Conservation (phyloP, 2,888 invertebrate species). For the Halocaridina rubra region DNA sequence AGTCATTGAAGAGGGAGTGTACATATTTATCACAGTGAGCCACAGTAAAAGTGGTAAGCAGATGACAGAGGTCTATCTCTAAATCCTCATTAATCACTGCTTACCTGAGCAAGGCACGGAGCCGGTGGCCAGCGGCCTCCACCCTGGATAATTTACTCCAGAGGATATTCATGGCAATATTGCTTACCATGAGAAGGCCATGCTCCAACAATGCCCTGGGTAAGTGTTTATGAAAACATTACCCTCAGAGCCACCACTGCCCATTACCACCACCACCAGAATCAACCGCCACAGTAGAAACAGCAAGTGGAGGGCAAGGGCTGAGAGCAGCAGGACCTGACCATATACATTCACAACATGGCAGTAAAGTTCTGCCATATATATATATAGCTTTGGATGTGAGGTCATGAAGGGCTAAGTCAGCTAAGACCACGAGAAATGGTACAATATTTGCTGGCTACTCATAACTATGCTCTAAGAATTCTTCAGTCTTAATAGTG, state of each 20-base stretch:
- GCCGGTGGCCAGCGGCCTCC: constrained; percentile 29
- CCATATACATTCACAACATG: constrained; percentile 42
- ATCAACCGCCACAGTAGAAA: constrained; percentile 16
- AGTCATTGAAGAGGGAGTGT: constrained; percentile 33
- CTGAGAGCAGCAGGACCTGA: constrained; percentile 44
- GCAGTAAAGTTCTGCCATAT: constrained; percentile 22
- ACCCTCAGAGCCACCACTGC: constrained; percentile 46
- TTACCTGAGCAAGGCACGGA: constrained; percentile 40
- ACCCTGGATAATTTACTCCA: constrained; percentile 5
- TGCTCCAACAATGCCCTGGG: constrained; percentile 54
- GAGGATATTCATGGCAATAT: not conserved
- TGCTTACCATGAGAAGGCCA: constrained; percentile 20
- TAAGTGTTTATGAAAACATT: constrained; percentile 21
- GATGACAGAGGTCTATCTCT: not conserved
- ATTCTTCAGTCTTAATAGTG: constrained; percentile 47
- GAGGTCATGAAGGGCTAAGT: constrained; percentile 24
- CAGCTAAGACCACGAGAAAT: constrained; percentile 12
- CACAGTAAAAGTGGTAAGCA: constrained; percentile 36
- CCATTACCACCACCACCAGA: constrained; percentile 22
- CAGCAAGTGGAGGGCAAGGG: constrained; percentile 13
- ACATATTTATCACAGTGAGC: constrained; percentile 55
- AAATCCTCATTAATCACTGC: not conserved
- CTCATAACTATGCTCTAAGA: constrained; percentile 43
- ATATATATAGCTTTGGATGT: constrained; percentile 1
- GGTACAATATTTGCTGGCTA: constrained; percentile 12